Percentiles rank a stretch among this genome's conserved stretches.
Conservation (phyloP, 2,888 invertebrate genomes). For the Harpalus rubripes region DNA sequence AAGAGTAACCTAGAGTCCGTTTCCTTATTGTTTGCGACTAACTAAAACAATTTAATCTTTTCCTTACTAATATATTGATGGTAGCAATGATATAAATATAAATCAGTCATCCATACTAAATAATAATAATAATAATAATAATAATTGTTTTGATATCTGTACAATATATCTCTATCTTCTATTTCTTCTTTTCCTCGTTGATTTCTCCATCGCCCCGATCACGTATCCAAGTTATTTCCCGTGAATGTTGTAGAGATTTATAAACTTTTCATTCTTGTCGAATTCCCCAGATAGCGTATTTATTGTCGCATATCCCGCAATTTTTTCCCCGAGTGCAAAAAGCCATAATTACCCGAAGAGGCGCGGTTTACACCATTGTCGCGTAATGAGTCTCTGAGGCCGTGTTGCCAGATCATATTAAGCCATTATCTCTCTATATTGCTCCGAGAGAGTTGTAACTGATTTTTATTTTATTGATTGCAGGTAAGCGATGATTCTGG, state of each 20-base stretch:
- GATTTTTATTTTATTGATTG: slow-evolving; percentile 63
- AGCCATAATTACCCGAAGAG: slow-evolving; percentile 54
- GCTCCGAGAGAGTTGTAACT: slow-evolving; percentile 49
- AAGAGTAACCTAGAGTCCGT: too few species aligned
- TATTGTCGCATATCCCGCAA: slow-evolving; percentile 61
- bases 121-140: too few species aligned
- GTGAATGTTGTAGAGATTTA: slow-evolving; percentile 46
- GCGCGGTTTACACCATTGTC: slow-evolving; percentile 60
- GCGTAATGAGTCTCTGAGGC: slow-evolving; percentile 60
- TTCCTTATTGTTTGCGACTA: too few species aligned
- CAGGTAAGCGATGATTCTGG: slow-evolving; percentile 56
- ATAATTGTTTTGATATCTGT: too few species aligned
- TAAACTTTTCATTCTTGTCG: slow-evolving; percentile 50
- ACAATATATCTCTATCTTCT: too few species aligned
- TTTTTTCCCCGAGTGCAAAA: slow-evolving; percentile 55
- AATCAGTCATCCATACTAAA: too few species aligned
- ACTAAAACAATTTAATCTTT: too few species aligned
- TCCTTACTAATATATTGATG: too few species aligned
- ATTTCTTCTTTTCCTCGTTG: background rate
- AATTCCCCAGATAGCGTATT: slow-evolving; percentile 47
- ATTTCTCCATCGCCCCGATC: slow-evolving; percentile 16
- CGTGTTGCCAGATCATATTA: slow-evolving; percentile 56
- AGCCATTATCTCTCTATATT: slow-evolving; percentile 63
- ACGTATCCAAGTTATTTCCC: slow-evolving; percentile 47
- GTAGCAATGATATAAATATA: too few species aligned